Evolutionary conservation across 2,888 invertebrate species (phyloP), one percentile per base, ranked within the genome.

Genomic region (Desoria tigrina): DNA sequence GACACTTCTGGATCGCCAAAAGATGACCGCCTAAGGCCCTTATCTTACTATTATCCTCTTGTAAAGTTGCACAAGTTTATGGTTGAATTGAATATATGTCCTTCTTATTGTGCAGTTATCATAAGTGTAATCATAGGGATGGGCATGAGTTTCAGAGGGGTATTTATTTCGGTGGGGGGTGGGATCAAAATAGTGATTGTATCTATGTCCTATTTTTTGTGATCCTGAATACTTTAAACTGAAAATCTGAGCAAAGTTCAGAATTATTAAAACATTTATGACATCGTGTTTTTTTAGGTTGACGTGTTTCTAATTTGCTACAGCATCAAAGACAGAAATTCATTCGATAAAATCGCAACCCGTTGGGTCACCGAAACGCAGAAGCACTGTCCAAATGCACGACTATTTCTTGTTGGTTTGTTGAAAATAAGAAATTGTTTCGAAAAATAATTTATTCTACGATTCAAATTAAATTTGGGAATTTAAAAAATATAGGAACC

Each of bases 281-380:
- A n/a, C n/a, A n/a, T n/a, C n/a, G n/a, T 45, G 16, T 28, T 21
- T 28, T 85, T 85, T 61, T 84, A 92, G 92, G 91, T 92, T 39
- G 88, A 91, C 79, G 91, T 90, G 77, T 92, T 93, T 81, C 84
- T 93, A 67, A 83, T 93, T 65, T 93, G 92, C 81, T 93, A 90
- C 82, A 89, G 92, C 26, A 87, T 93, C 71, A 86, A 87, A 76
- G 88, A 87, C 78, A 84, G 86, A 66, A 86, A 87, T 75, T 92
- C 92, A 7, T 92, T 86, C 79, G 89, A 90, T 78, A 93, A 93
- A 79, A 87, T 92, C 54, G 82, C 84, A 63, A 87, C 87, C 78
- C 93, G 91, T 82, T 93, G 93, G 93, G 86, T 87, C 79, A 92
- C 91, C 21, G 93, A 93, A 82, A 84, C 93, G 56, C 87, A 87